Percentiles rank a stretch among this genome's conserved stretches.
phyloP scores from a whole-genome alignment of 2,113 vertebrate genomes.

The Excalfactoria chinensis region DNA sequence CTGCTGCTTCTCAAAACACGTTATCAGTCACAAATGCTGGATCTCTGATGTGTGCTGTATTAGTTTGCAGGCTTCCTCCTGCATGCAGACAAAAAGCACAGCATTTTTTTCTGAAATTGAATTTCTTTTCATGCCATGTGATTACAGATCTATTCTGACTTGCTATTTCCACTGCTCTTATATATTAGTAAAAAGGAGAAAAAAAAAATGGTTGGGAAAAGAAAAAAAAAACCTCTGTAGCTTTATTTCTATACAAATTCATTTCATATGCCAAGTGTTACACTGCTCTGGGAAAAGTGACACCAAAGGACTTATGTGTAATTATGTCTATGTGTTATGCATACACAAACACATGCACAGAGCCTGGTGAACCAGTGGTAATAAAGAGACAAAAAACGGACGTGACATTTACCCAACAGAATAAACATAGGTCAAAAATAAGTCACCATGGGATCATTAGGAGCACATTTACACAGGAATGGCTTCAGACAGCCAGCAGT shows the following conservation, averaged over 20 bases:
- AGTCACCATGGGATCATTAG: neutral
- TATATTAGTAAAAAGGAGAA: neutral
- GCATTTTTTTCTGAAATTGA: conserved; percentile 6
- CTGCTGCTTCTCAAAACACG: conserved; percentile 17
- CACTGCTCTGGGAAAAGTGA: conserved; percentile 18
- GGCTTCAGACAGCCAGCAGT: neutral
- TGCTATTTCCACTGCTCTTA: conserved; percentile 36
- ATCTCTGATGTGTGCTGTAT: neutral
- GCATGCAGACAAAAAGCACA: neutral
- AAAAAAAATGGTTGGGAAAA: neutral
- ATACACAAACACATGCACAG: conserved; percentile 14
- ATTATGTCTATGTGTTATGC: conserved; percentile 48
- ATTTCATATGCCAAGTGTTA: conserved; percentile 47
- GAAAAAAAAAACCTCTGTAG: conserved; percentile 7
- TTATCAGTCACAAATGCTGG: neutral
- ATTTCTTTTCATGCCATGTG: conserved; percentile 26
- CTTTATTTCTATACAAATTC: conserved; percentile 40
- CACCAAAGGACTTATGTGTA: conserved; percentile 3
- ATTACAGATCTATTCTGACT: conserved; percentile 19
- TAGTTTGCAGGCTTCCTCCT: neutral
- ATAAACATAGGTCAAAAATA: conserved; percentile 46
- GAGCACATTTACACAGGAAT: neutral
- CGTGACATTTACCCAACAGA: conserved; percentile 22
- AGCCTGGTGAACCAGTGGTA: neutral
- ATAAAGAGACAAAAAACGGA: conserved; percentile 30